Base-by-base conservation (phyloP, 2,113 vertebrate genomes). In the Colaptes auratus region DNA sequence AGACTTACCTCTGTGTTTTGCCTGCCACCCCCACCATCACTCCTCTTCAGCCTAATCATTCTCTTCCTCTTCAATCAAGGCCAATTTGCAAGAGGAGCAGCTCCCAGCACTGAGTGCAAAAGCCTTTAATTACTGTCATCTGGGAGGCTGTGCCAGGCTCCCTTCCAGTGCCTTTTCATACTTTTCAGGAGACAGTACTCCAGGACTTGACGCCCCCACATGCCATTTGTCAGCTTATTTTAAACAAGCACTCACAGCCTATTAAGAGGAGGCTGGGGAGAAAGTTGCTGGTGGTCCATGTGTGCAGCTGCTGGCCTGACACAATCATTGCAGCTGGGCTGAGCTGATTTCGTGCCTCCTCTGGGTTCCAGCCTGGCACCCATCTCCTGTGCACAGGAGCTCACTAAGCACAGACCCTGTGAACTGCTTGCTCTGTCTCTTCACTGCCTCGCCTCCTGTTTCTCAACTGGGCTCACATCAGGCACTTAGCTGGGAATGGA, bases 71-170 rank as follows among this genome's bases (percentile, higher is more conserved):
- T 89, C 91, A 95, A 86, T 89, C 91, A 89, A 89, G 77, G 81
- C 71, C 89, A 80, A 78, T 88, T 89, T 96, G 82, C 75, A 82
- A 93, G 69, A 92, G 86, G 64, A 95, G 80, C 83, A 78, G 74
- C 67, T 96, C 66, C 80, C 74, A 86, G 72, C 0, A 58, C 65
- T 81, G 75, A 92, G 83, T 52, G 95, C 81, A 74, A 79, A 94
- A 93, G 53, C 92, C 86, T 92, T 94, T 96, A 94, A 96, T 96
- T 96, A 90, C 81, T 90, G 91, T 95, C 86, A 94, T 91, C 55
- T 70, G 39, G 77, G 86, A 93, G 66, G 64, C 80, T 88, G 50
- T 71, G 91, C 83, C 91, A 96, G 94, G 65, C 89, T 88, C 77
- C 77, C 84, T 92, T 92, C 74, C 8, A n/a, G 84, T 65, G 95